A percentile compares a stretch with the other conserved stretches of the same genome.
Evolutionary conservation across 2,888 invertebrate genomes (phyloP).

Genomic region (Dimorphilus gyrociliatus): DNA sequence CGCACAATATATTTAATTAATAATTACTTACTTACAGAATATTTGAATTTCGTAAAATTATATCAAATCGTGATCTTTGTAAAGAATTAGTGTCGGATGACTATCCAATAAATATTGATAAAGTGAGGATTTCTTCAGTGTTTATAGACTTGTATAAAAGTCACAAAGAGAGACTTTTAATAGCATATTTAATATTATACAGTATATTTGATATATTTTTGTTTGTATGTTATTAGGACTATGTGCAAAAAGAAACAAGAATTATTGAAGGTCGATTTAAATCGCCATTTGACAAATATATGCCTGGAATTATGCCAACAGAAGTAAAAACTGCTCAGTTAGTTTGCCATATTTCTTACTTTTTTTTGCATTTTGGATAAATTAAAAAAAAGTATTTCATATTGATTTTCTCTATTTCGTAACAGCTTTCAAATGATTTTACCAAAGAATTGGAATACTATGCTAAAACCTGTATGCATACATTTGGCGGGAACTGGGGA

Average conservation of each 20-base stretch:
- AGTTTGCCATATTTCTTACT: neutral
- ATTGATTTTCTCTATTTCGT: slow-evolving; percentile 3
- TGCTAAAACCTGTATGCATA: slow-evolving; percentile 52
- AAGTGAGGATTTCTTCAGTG: slow-evolving; percentile 45
- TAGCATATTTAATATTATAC: neutral
- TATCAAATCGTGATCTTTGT: slow-evolving; percentile 65
- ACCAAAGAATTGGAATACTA: slow-evolving; percentile 58
- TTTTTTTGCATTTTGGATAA: neutral
- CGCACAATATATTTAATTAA: neutral
- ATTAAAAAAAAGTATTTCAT: neutral
- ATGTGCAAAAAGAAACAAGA: slow-evolving; percentile 41
- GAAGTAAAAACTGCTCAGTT: slow-evolving; percentile 54
- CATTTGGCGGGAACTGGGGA: slow-evolving; percentile 96
- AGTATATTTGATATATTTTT: slow-evolving; percentile 1
- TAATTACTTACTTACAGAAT: slow-evolving; percentile 51
- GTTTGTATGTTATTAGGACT: slow-evolving; percentile 45
- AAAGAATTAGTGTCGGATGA: slow-evolving; percentile 60
- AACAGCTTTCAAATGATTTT: slow-evolving; percentile 47
- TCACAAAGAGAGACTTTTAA: neutral
- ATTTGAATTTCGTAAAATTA: slow-evolving; percentile 71
- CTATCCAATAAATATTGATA: slow-evolving; percentile 70
- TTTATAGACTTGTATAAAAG: neutral
- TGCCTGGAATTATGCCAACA: slow-evolving; percentile 71
- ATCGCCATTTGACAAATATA: slow-evolving; percentile 61
- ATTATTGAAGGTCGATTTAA: slow-evolving; percentile 65